Conservation (phyloP, 2,888 invertebrate species). For the Ochropacha duplaris region DNA sequence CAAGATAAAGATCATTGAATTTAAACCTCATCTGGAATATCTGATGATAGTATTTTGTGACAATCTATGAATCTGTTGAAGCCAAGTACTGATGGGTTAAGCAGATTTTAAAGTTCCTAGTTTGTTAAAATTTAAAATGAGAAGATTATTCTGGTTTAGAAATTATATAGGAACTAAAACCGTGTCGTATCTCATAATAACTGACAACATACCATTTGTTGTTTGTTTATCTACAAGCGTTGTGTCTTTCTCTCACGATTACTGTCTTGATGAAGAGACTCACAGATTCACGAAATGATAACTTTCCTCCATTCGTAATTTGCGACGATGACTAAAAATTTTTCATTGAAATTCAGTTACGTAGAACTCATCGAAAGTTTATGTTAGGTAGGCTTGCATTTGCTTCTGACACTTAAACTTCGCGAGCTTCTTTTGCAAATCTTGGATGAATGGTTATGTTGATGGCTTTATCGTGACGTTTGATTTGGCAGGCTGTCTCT, state of each 20-base stretch:
- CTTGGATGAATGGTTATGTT: neutral
- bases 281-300: conserved; percentile 75
- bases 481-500: conserved; percentile 18
- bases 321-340: conserved; percentile 37
- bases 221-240: conserved; percentile 40
- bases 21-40: too few relatives aligned
- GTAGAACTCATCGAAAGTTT: neutral
- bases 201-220: conserved; percentile 15
- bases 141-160: neutral
- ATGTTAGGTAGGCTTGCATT: neutral
- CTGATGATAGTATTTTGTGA: too few relatives aligned
- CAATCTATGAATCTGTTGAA: too few relatives aligned
- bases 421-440: neutral
- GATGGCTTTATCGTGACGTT: conserved; percentile 23
- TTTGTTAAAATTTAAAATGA: too few relatives aligned
- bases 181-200: neutral
- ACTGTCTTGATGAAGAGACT: conserved; percentile 61
- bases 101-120: too few relatives aligned
- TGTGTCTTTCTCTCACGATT: conserved; percentile 52
- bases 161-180: neutral
- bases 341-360: neutral
- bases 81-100: too few relatives aligned
- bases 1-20: too few relatives aligned
- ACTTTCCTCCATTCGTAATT: conserved; percentile 49
- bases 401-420: neutral